These are phyloP conservation scores for Silvanus unidentatus DNA, from an alignment of 2,888 invertebrate species.

Conservation along the genomic window DNA sequence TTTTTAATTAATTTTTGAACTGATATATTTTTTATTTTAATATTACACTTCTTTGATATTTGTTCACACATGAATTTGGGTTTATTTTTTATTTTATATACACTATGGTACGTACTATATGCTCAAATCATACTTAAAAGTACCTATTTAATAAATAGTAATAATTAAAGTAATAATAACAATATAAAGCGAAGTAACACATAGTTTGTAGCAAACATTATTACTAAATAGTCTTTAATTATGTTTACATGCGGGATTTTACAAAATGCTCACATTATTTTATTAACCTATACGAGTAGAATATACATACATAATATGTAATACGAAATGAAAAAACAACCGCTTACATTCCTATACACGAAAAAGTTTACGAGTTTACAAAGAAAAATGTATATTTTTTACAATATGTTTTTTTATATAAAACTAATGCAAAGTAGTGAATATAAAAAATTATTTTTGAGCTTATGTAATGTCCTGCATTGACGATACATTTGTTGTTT, in stretches of 20 bases:
- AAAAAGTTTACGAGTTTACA: too few relatives aligned
- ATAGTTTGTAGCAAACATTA: slow-evolving; percentile 15
- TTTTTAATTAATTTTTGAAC: slow-evolving; percentile 10
- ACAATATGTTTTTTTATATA: neutral
- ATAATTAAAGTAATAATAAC: slow-evolving; percentile 36
- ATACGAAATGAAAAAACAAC: slow-evolving; percentile 9
- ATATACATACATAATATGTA: too few relatives aligned
- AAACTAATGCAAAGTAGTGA: too few relatives aligned
- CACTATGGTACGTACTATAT: slow-evolving; percentile 34
- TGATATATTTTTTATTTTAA: slow-evolving; percentile 10
- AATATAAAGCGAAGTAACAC: slow-evolving; percentile 28
- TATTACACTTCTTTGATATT: slow-evolving; percentile 8
- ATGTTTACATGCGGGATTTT: slow-evolving; percentile 22
- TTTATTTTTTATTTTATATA: slow-evolving; percentile 12
- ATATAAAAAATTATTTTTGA: neutral
- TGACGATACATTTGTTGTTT: neutral
- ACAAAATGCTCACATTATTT: slow-evolving; percentile 29
- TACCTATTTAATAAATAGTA: slow-evolving; percentile 41
- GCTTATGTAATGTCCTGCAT: slow-evolving; percentile 5
- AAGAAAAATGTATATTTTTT: neutral
- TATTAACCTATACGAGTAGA: slow-evolving; percentile 16
- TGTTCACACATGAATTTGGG: slow-evolving; percentile 7
- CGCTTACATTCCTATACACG: slow-evolving; percentile 17
- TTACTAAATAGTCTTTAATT: neutral
- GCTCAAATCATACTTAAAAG: slow-evolving; percentile 42